Conservation (phyloP, 2,888 invertebrate genomes). For the Acanthococcus lagerstroemiae region DNA sequence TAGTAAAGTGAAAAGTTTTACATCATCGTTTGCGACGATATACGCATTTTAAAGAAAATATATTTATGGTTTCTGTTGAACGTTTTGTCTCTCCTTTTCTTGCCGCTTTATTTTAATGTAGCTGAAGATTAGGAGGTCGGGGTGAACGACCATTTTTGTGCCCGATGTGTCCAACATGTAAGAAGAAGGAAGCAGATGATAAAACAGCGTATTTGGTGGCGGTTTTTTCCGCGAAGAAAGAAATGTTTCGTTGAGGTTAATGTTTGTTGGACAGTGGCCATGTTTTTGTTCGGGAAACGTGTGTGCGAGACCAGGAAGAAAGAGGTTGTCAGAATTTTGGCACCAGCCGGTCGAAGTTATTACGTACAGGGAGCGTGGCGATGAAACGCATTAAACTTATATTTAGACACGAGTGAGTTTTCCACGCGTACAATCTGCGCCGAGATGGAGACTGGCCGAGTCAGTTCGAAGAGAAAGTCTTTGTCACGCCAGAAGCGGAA, state of each 20-base stretch:
- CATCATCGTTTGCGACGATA: not conserved
- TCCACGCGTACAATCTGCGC: no score
- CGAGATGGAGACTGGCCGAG: no score
- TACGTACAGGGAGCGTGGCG: constrained; percentile 17
- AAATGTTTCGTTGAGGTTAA: not conserved
- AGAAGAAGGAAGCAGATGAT: no score
- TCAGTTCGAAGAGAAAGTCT: no score
- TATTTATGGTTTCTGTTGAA: not conserved
- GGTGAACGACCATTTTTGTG: not conserved
- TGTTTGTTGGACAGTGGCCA: not conserved
- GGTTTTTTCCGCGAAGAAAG: not conserved
- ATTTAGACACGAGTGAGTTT: constrained; percentile 18
- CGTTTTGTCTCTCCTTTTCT: not conserved
- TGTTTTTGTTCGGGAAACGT: not conserved
- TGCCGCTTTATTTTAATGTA: no score
- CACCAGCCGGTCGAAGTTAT: constrained; percentile 3
- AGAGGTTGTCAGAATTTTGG: constrained; percentile 26
- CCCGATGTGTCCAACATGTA: not conserved
- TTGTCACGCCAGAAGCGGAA: no score
- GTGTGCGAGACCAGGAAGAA: constrained; percentile 10
- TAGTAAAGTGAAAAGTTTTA: not conserved
- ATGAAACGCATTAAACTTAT: constrained; percentile 22
- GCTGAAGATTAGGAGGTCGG: no score
- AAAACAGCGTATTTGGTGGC: no score
- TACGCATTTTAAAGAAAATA: not conserved